Conservation (phyloP, 2,113 vertebrate genomes). For the Synchiropus splendidus region DNA sequence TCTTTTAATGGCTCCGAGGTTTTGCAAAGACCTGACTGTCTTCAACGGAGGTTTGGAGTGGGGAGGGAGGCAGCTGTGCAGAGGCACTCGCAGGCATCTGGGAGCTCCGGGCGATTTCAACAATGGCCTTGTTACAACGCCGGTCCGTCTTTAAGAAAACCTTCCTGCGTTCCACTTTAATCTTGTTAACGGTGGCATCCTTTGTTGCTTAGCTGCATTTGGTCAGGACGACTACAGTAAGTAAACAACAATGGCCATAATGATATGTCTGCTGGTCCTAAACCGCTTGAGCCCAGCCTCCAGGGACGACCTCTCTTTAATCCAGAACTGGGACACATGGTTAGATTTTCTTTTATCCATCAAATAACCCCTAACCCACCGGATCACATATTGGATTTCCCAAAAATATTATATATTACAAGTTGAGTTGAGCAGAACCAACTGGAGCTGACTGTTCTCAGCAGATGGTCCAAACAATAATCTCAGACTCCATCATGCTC, state of each 20-base stretch:
- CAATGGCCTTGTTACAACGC: slow-evolving; percentile 31
- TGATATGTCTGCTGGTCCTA: background rate
- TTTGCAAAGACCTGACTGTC: slow-evolving; percentile 15
- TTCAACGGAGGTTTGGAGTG: slow-evolving; percentile 12
- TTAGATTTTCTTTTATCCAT: too few relatives aligned
- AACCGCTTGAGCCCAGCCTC: too few relatives aligned
- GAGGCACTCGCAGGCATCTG: slow-evolving; percentile 22
- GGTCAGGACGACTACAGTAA: slow-evolving; percentile 11
- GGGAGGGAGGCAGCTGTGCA: slow-evolving; percentile 32
- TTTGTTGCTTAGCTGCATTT: slow-evolving; percentile 14
- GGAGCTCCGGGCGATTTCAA: slow-evolving; percentile 20
- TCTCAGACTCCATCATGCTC: too few relatives aligned
- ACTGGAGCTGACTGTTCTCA: too few relatives aligned
- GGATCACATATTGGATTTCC: too few relatives aligned
- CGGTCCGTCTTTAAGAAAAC: slow-evolving; percentile 3
- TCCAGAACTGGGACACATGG: too few relatives aligned
- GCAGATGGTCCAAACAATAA: too few relatives aligned
- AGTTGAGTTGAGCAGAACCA: too few relatives aligned
- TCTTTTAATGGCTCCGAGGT: slow-evolving; percentile 43
- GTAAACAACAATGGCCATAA: slow-evolving; percentile 7
- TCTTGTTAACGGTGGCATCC: slow-evolving; percentile 7
- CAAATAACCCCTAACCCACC: too few relatives aligned
- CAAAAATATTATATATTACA: too few relatives aligned
- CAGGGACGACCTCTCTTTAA: too few relatives aligned
- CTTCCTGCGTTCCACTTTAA: slow-evolving; percentile 11